Percentiles rank a stretch among this genome's conserved stretches.
These are phyloP conservation scores for Sminthopsis crassicaudata DNA, from an alignment of 2,113 vertebrate genomes.

Conservation along the genomic window DNA sequence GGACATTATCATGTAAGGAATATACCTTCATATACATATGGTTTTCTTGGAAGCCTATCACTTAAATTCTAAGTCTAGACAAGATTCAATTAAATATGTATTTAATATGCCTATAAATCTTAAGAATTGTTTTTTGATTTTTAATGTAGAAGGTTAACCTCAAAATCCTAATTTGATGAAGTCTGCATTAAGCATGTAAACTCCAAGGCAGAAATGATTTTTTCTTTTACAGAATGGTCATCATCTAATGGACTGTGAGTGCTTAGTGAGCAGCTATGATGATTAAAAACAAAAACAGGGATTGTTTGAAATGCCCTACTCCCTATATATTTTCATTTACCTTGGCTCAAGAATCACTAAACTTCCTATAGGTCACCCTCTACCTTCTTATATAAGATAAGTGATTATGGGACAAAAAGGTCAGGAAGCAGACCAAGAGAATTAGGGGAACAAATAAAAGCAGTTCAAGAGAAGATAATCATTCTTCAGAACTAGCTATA, in stretches of 20 bases:
- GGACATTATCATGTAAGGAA: background rate
- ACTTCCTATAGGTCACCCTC: constrained; percentile 16
- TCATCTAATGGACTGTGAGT: constrained; percentile 31
- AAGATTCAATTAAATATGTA: background rate
- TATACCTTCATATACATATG: background rate
- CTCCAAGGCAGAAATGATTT: constrained; percentile 16
- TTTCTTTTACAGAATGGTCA: constrained; percentile 50
- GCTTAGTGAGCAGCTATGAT: constrained; percentile 22
- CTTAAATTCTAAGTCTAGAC: background rate
- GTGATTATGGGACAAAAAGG: constrained; percentile 47
- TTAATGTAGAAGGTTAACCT: background rate
- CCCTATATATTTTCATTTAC: constrained; percentile 28
- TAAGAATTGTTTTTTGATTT: background rate
- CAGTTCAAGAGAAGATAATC: constrained; percentile 67
- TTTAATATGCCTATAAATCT: background rate
- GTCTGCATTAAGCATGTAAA: constrained; percentile 19
- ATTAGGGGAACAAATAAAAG: constrained; percentile 52
- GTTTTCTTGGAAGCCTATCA: background rate
- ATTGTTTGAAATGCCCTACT: background rate
- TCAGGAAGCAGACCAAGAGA: constrained; percentile 30
- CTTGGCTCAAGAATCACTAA: background rate
- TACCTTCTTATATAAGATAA: constrained; percentile 45
- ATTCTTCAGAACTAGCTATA: constrained; percentile 63
- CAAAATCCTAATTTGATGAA: constrained; percentile 20
- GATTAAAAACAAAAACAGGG: background rate